Evolutionary conservation across 2,113 vertebrate genomes (phyloP).

Genomic region (Zeus faber): DNA sequence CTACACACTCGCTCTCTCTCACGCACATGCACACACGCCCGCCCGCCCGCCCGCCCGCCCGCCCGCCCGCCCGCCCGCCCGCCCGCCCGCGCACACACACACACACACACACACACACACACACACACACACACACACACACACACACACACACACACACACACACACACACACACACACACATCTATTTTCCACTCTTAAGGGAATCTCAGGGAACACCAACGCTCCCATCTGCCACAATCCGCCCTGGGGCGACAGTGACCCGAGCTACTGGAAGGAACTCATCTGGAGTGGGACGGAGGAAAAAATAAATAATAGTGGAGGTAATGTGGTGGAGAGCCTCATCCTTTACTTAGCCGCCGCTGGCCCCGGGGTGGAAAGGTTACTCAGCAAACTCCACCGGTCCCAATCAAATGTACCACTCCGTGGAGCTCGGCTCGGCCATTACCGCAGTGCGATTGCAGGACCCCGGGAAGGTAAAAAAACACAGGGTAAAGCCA

Average conservation of each 20-base stretch:
- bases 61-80: not conserved
- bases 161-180: slow-evolving; percentile 9
- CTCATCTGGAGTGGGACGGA: slow-evolving; percentile 42
- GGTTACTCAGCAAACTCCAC: slow-evolving; percentile 56
- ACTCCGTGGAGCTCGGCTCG: not conserved
- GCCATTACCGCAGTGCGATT: not conserved
- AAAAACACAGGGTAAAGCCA: not conserved
- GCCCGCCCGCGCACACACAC: slow-evolving; percentile 12
- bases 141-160: slow-evolving; percentile 15
- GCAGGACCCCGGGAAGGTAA: not conserved
- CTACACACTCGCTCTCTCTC: no score
- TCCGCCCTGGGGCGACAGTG: slow-evolving; percentile 57
- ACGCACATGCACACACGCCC: slow-evolving; percentile 16
- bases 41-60: slow-evolving; percentile 4
- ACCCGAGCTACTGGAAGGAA: slow-evolving; percentile 61
- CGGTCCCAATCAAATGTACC: slow-evolving; percentile 11
- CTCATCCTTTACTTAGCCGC: slow-evolving; percentile 57
- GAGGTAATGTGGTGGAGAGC: slow-evolving; percentile 61
- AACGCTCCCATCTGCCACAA: slow-evolving; percentile 49
- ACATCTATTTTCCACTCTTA: slow-evolving; percentile 28
- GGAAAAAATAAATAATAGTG: slow-evolving; percentile 36
- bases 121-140: not conserved
- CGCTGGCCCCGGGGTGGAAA: slow-evolving; percentile 55
- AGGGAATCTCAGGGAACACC: slow-evolving; percentile 47
- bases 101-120: not conserved